These are phyloP conservation scores for Bothrops jararaca DNA, from an alignment of 2,113 vertebrate species.

Conservation along the genomic window DNA sequence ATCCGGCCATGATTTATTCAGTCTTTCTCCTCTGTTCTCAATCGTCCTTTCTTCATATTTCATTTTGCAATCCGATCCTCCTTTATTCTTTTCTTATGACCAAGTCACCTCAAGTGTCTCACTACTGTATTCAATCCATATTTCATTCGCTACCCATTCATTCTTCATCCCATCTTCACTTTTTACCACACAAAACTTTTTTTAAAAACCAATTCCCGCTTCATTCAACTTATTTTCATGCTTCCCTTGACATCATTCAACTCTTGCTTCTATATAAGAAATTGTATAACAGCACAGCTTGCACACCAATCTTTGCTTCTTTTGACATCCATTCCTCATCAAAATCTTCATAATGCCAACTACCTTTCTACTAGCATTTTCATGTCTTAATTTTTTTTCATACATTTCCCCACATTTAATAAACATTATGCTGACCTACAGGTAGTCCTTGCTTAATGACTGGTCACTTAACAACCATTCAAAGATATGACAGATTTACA, in stretches of 20 bases:
- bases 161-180: not conserved
- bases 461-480: not conserved
- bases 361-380: not conserved
- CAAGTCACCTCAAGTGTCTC: not conserved
- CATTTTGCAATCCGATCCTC: not conserved
- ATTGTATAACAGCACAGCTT: not conserved
- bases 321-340: not conserved
- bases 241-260: not conserved
- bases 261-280: not conserved
- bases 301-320: not conserved
- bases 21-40: not conserved
- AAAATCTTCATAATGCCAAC: not conserved
- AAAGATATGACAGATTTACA: not conserved
- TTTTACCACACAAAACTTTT: not conserved
- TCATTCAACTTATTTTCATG: not conserved
- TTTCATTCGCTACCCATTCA: not conserved
- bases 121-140: not conserved
- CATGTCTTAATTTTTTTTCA: not conserved
- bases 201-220: not conserved
- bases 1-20: not conserved
- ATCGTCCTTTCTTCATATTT: not conserved
- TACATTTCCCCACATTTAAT: not conserved
- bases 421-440: not conserved
- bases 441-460: not conserved
- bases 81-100: not conserved